phyloP scores from a whole-genome alignment of 1,140 invertebrate genomes.

The Maniola jurtina region DNA sequence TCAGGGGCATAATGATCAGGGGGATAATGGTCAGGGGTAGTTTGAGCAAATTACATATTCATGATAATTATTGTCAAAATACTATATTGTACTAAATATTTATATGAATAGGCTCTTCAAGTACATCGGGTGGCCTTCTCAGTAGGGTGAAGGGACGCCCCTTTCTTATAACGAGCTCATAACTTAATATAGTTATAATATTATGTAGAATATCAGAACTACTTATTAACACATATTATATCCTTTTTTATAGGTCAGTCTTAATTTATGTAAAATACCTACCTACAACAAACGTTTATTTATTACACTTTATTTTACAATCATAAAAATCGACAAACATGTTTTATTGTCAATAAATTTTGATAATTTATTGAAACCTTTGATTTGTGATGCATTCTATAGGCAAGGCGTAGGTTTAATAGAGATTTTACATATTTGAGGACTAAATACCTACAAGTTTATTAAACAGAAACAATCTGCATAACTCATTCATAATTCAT shows the following conservation, averaged over 20 bases:
- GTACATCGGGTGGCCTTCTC: no score
- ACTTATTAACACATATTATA: not conserved
- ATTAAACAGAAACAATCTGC: not conserved
- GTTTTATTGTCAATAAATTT: not conserved
- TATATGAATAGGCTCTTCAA: no score
- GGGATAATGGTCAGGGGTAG: no score
- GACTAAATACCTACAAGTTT: not conserved
- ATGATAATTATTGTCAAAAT: no score
- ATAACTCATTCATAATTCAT: not conserved
- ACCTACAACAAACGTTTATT: no score
- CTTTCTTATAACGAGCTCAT: no score
- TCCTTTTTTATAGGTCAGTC: not conserved
- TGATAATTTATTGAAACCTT: constrained; percentile 1
- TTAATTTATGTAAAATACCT: constrained; percentile 5
- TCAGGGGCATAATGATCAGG: no score
- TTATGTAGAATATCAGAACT: no score
- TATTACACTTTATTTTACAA: not conserved
- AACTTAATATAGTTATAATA: no score
- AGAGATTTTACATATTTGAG: not conserved
- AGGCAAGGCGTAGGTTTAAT: not conserved
- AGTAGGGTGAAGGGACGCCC: no score
- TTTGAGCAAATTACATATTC: no score
- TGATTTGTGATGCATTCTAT: not conserved
- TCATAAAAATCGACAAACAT: not conserved
- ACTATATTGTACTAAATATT: no score